These are phyloP conservation scores for Formica aserva DNA, from an alignment of 2,888 invertebrate species.

Conservation along the genomic window DNA sequence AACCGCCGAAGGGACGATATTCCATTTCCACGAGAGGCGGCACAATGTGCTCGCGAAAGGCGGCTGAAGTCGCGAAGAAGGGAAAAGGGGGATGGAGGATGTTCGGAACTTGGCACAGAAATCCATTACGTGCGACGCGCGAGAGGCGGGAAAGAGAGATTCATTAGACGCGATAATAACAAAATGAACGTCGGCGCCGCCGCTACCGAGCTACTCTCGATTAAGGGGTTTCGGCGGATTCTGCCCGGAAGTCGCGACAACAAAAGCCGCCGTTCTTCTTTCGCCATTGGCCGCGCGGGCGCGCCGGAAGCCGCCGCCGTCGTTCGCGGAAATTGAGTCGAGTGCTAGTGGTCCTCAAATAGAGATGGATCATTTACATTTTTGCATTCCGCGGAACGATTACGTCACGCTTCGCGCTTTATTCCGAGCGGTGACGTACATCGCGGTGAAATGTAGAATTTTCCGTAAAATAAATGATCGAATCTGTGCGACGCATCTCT, in stretches of 20 bases:
- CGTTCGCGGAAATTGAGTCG: constrained; percentile 48
- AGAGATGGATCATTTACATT: constrained; percentile 51
- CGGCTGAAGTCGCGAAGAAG: constrained; percentile 59
- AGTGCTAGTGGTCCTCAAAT: constrained; percentile 8
- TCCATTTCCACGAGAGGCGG: constrained; percentile 46
- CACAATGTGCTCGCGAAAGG: constrained; percentile 55
- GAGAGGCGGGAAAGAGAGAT: constrained; percentile 71
- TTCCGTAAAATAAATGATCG: neutral
- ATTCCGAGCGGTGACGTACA: neutral
- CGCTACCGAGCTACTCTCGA: constrained; percentile 59
- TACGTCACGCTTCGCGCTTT: constrained; percentile 7
- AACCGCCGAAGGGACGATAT: constrained; percentile 45
- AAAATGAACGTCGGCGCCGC: constrained; percentile 78
- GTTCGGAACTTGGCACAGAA: constrained; percentile 76
- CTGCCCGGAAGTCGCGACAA: constrained; percentile 51
- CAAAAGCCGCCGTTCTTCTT: constrained; percentile 49
- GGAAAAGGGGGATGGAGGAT: constrained; percentile 48
- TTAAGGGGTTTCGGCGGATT: constrained; percentile 64
- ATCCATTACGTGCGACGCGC: constrained; percentile 76
- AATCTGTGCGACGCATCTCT: neutral
- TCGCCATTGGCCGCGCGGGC: constrained; percentile 25
- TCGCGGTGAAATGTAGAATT: neutral
- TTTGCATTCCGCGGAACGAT: constrained; percentile 1
- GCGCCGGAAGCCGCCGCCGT: constrained; percentile 18
- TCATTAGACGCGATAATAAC: constrained; percentile 81